These are phyloP conservation scores for Diachrysia chrysitis DNA, from an alignment of 2,888 invertebrate genomes.

Conservation along the genomic window DNA sequence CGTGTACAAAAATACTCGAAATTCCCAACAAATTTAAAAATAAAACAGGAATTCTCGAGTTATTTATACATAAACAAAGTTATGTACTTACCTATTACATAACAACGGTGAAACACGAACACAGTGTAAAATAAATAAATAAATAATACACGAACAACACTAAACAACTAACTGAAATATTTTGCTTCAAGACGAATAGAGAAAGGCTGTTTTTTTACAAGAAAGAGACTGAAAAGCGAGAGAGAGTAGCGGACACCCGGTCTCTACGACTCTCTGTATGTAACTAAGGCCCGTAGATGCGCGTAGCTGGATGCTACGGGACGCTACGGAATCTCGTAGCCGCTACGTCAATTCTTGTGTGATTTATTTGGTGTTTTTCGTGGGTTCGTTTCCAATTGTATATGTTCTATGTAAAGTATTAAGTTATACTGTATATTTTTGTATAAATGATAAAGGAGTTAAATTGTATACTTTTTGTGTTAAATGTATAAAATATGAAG, in stretches of 20 bases:
- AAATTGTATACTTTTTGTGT: background rate
- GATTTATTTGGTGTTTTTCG: constrained; percentile 34
- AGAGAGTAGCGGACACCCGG: constrained; percentile 52
- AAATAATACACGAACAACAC: constrained; percentile 43
- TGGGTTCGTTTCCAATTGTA: constrained; percentile 12
- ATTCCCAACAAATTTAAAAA: constrained; percentile 19
- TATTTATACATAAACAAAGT: constrained; percentile 52
- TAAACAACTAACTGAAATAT: constrained; percentile 34
- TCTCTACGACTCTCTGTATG: constrained; percentile 49
- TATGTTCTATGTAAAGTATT: background rate
- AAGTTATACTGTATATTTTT: background rate
- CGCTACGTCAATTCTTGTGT: constrained; percentile 38
- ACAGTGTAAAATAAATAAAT: constrained; percentile 20
- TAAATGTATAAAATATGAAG: too few species aligned
- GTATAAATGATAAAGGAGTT: background rate
- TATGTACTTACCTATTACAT: constrained; percentile 63
- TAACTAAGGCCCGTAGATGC: constrained; percentile 67
- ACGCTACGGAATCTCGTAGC: constrained; percentile 58
- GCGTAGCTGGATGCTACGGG: constrained; percentile 65
- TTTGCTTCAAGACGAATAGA: constrained; percentile 48
- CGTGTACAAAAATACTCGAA: constrained; percentile 21
- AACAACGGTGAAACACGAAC: constrained; percentile 43
- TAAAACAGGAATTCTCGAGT: constrained; percentile 31
- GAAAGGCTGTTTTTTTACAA: constrained; percentile 61
- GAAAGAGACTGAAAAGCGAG: constrained; percentile 60